Evolutionary conservation across 1,140 invertebrate genomes (phyloP), one percentile per base, ranked within the genome.

Genomic region (Leptinotarsa texana): DNA sequence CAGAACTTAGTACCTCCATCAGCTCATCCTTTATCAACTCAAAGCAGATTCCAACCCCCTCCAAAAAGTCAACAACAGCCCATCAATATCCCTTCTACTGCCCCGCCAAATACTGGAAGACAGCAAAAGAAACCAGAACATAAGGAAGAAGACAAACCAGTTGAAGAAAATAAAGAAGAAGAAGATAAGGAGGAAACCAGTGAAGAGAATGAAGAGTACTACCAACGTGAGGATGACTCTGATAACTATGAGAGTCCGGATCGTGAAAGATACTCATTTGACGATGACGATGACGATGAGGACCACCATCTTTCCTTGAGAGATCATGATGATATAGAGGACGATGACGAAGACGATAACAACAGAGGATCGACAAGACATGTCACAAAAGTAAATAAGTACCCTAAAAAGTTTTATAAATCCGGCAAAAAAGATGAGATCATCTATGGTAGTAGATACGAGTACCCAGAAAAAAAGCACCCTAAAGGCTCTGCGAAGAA

Each of bases 261-360:
- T 15, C 68, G 5, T 69, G 74, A 63, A 33, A 75, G 57, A n/a
- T 75, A 75, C 24, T 42, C 33, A 42, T 42, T 42, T 42, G 61
- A 62, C 27, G 67, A 74, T 13, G 61, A 62, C 27, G 67, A 74
- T 13, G 62, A 70, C 8, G 74, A 74, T n/a, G 73, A 75, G 15
- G 74, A 75, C 15, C 51, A 71, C 21, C 63, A 57, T 68, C 51
- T 68, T 68, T 68, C 24, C 1, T 65, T 42, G 15, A 68, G 66
- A 47, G 21, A 70, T 24, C 69, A 70, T n/a, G 51, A 57, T 48
- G 21, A 70, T 21, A 3, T 22, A 51, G 47, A 70, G 48, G 78
- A 78, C 1, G 75, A 76, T 63, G 75, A 78, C 8, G 75, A 80
- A 33, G 79, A 78, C 3, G 77, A 78, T 33, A 73, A 24, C 21